Evolutionary conservation across 2,797 vertebrate species (phyloP).

Genomic region (Mormyrops attenuatus): DNA sequence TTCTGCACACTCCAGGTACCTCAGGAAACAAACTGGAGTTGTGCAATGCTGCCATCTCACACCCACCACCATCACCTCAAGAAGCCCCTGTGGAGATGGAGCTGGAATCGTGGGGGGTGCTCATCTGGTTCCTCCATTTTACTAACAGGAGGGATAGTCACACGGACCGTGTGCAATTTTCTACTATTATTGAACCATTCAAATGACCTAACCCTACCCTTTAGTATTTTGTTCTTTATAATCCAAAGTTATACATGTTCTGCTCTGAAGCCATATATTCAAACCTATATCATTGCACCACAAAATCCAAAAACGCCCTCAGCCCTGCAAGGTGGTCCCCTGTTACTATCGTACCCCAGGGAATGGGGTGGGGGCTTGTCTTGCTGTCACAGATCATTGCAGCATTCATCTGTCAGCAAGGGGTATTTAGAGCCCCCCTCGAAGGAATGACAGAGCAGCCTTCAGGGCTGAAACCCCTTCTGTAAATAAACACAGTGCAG

Average conservation of each 20-base stretch:
- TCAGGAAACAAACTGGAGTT: background rate
- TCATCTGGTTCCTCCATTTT: background rate
- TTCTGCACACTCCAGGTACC: background rate
- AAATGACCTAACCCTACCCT: background rate
- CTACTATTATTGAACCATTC: background rate
- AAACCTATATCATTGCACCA: background rate
- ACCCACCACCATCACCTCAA: background rate
- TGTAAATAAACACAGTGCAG: conserved; percentile 31
- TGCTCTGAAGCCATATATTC: background rate
- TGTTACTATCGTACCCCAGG: background rate
- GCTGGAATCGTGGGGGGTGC: background rate
- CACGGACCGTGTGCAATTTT: background rate
- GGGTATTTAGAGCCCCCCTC: conserved; percentile 27
- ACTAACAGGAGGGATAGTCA: background rate
- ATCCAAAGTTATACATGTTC: background rate
- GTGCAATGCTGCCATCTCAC: background rate
- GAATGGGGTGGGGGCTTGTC: background rate
- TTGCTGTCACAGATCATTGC: conserved; percentile 29
- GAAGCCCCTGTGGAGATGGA: background rate
- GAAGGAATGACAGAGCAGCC: conserved; percentile 32
- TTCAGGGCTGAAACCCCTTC: conserved; percentile 31
- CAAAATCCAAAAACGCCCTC: background rate
- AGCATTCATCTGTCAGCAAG: conserved; percentile 38
- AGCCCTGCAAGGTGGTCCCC: background rate
- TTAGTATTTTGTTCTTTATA: background rate